Percentiles rank a stretch among this genome's conserved stretches.
Evolutionary conservation across 2,113 vertebrate genomes (phyloP).

Genomic region (Mormyrus iriodes): DNA sequence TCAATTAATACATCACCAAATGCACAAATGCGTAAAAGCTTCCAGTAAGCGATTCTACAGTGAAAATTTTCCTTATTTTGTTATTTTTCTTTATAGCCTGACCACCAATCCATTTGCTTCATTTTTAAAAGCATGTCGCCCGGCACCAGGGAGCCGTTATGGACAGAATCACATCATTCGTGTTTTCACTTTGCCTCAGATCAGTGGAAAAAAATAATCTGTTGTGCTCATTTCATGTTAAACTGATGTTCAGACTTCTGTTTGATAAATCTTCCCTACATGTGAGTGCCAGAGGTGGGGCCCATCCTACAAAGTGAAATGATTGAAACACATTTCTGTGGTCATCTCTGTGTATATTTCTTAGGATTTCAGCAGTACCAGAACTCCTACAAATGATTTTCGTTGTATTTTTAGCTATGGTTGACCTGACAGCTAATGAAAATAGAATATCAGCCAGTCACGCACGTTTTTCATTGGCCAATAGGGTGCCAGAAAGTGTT

Average conservation of each 20-base stretch:
- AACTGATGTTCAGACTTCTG: background rate
- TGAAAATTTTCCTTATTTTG: background rate
- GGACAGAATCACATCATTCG: background rate
- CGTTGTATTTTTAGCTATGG: background rate
- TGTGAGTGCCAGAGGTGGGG: background rate
- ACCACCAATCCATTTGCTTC: background rate
- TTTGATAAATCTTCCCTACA: background rate
- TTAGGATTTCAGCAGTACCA: background rate
- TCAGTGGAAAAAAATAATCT: constrained; percentile 6
- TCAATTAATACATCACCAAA: constrained; percentile 12
- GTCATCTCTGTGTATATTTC: background rate
- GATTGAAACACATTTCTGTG: background rate
- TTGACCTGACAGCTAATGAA: background rate
- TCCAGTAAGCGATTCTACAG: background rate
- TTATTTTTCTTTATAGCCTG: background rate
- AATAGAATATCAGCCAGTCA: background rate
- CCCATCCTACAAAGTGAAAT: background rate
- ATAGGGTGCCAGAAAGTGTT: background rate
- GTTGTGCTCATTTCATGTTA: constrained; percentile 16
- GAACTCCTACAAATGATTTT: background rate
- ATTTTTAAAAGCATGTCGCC: background rate
- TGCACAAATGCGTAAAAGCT: background rate
- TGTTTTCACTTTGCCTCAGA: constrained; percentile 4
- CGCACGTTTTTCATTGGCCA: background rate
- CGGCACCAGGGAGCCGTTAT: background rate